Conservation (phyloP, 2,888 invertebrate species). For the Spisula subtruncata region DNA sequence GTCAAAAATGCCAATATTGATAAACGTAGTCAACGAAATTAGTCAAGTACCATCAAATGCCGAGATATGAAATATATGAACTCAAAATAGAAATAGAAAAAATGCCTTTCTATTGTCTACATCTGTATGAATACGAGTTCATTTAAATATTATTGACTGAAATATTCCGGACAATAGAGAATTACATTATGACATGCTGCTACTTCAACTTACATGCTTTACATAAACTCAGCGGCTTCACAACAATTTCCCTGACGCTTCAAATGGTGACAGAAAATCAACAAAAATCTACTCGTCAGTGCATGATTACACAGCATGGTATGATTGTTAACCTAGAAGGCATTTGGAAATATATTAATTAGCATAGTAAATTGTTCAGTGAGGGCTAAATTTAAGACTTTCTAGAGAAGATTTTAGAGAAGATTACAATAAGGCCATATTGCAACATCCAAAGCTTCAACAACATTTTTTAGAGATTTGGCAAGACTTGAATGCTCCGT, state of each 20-base stretch:
- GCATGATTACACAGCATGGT: neutral
- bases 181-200: neutral
- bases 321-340: too few relatives aligned
- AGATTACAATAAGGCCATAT: too few relatives aligned
- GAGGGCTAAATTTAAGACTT: too few relatives aligned
- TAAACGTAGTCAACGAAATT: neutral
- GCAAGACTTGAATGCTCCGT: too few relatives aligned
- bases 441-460: too few relatives aligned
- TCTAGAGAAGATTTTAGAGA: too few relatives aligned
- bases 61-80: neutral
- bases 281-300: neutral
- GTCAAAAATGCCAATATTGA: constrained; percentile 44
- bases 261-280: neutral
- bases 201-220: constrained; percentile 1
- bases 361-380: neutral
- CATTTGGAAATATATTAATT: neutral
- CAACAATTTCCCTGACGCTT: too few relatives aligned
- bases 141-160: neutral
- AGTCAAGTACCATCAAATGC: constrained; percentile 24
- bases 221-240: too few relatives aligned
- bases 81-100: constrained; percentile 19
- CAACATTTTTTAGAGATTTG: too few relatives aligned
- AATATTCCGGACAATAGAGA: neutral
- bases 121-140: neutral
- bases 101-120: constrained; percentile 21